A percentile compares a stretch with the other conserved stretches of the same genome.
Evolutionary conservation across 2,113 vertebrate species (phyloP).

Genomic region (Chiloscyllium plagiosum): DNA sequence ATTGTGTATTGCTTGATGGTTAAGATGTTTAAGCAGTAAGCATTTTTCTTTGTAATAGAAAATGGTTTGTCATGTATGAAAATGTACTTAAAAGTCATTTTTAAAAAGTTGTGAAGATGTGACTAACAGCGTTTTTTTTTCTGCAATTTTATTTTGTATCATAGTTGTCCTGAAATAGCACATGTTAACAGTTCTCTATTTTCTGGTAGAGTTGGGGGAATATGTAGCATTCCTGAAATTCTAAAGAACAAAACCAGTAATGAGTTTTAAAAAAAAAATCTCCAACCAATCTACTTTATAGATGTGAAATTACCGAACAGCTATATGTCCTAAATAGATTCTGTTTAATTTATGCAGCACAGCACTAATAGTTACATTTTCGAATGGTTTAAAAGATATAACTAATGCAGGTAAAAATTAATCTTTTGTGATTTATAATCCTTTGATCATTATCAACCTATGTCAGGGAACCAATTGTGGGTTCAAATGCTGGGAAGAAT

Average conservation of each 20-base stretch:
- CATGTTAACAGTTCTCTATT: not conserved
- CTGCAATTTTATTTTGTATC: not conserved
- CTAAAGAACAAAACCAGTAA: too few relatives aligned
- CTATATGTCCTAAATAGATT: not conserved
- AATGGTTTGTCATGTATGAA: not conserved
- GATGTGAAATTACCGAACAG: not conserved
- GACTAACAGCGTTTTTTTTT: not conserved
- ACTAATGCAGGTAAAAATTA: not conserved
- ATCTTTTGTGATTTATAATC: not conserved
- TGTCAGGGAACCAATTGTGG: not conserved
- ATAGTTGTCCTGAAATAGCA: not conserved
- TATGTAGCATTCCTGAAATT: not conserved
- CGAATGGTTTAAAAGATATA: not conserved
- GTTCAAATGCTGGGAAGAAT: not conserved
- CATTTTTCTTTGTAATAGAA: constrained; percentile 11
- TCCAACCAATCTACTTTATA: not conserved
- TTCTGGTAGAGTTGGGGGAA: not conserved
- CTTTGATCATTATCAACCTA: not conserved
- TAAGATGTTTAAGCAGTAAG: not conserved
- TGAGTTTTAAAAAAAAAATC: not conserved
- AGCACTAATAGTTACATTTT: not conserved
- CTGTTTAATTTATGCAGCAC: not conserved
- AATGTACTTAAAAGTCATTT: constrained; percentile 14
- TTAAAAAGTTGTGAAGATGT: not conserved
- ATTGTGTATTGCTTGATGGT: constrained; percentile 11